phyloP scores from a whole-genome alignment of 2,797 vertebrate species.

The Melopsittacus undulatus region DNA sequence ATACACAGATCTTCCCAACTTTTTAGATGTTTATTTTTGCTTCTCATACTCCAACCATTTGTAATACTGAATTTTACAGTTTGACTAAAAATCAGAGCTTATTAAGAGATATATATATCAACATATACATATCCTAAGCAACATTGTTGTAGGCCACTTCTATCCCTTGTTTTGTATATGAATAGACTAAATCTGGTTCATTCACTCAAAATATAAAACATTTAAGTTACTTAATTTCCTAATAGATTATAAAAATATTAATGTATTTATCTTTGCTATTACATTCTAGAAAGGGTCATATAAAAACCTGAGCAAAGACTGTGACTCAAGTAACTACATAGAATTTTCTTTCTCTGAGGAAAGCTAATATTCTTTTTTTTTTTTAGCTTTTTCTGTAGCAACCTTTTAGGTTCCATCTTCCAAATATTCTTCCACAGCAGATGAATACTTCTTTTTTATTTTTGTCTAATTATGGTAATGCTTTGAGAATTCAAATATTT shows the following conservation, averaged over 20 bases:
- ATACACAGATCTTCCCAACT: not conserved
- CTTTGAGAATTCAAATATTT: constrained; percentile 38
- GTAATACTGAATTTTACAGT: not conserved
- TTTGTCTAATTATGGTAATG: not conserved
- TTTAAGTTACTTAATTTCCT: not conserved
- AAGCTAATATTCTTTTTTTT: not conserved
- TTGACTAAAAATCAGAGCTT: not conserved
- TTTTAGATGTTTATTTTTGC: not conserved
- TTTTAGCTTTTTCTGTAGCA: not conserved
- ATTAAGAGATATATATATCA: not conserved
- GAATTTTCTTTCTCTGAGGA: constrained; percentile 28
- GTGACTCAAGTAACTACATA: not conserved
- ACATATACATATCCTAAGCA: not conserved
- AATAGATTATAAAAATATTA: not conserved
- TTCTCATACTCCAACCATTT: not conserved
- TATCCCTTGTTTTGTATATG: not conserved
- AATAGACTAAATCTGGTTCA: not conserved
- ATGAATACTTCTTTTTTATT: not conserved
- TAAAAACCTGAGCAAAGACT: not conserved
- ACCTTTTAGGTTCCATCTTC: not conserved
- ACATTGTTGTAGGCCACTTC: not conserved
- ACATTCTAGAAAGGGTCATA: not conserved
- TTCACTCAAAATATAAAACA: not conserved
- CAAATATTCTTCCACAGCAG: not conserved
- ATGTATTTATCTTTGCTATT: not conserved